Percentiles rank a stretch among this genome's conserved stretches.
These are phyloP conservation scores for Drosophila nr. medialis DNA, from an alignment of 2,888 invertebrate genomes.

Conservation along the genomic window DNA sequence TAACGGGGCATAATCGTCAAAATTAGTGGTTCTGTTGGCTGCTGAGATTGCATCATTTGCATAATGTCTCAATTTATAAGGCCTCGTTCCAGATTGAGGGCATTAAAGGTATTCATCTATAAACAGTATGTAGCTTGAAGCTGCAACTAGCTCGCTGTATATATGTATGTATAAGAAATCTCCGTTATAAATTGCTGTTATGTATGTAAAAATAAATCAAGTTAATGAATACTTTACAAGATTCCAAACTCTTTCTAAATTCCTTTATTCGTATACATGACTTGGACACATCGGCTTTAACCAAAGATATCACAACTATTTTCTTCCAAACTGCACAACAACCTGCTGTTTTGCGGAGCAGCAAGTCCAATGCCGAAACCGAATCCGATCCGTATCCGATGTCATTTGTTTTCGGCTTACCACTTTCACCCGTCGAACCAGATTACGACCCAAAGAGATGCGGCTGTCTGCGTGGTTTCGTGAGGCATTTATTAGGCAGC, in stretches of 20 bases:
- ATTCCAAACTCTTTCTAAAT: background rate
- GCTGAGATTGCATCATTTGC: constrained; percentile 26
- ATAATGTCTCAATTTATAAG: constrained; percentile 28
- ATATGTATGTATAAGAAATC: background rate
- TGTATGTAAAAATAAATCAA: background rate
- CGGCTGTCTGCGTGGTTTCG: constrained; percentile 1
- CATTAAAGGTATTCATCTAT: background rate
- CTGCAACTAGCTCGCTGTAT: background rate
- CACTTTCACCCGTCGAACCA: constrained; percentile 70
- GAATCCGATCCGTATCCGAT: constrained; percentile 4
- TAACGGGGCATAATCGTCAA: constrained; percentile 3
- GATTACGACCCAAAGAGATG: constrained; percentile 17
- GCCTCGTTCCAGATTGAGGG: background rate
- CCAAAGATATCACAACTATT: background rate
- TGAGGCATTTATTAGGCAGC: constrained; percentile 18
- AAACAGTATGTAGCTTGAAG: background rate
- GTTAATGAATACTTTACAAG: background rate
- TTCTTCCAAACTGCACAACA: constrained; percentile 14
- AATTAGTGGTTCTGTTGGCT: constrained; percentile 14
- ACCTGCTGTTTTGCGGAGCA: constrained; percentile 11
- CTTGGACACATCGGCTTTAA: background rate
- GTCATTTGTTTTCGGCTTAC: constrained; percentile 59
- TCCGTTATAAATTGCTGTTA: background rate
- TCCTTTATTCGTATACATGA: background rate
- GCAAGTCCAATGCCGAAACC: constrained; percentile 1